Conservation (phyloP, 64 coral and sea anemone genomes). For the Acropora tenuis region DNA sequence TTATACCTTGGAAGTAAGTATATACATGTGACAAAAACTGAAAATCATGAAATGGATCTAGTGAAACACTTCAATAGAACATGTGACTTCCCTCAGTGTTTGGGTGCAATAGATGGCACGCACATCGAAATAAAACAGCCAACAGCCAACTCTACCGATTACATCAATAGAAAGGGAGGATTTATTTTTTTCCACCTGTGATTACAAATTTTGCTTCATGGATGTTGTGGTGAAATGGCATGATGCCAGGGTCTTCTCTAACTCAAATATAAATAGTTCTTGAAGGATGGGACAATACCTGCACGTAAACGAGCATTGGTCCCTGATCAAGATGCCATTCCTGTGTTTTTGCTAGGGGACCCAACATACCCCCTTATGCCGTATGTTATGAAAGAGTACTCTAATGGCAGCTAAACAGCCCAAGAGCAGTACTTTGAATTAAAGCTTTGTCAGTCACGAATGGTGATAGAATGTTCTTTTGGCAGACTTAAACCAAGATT, state of each 20-base stretch:
- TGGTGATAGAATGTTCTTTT: not conserved
- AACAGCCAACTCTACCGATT: constrained; percentile 18
- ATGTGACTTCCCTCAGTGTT: no score
- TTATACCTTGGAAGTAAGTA: no score
- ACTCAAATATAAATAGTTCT: constrained; percentile 59
- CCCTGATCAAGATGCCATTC: no score
- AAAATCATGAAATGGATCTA: constrained; percentile 41
- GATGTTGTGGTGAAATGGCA: constrained; percentile 50
- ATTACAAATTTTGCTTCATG: constrained; percentile 34
- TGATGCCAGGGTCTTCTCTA: not conserved
- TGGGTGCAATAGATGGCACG: no score
- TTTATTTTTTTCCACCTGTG: not conserved
- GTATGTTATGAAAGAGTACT: constrained; percentile 72
- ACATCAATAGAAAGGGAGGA: constrained; percentile 42
- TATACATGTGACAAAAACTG: constrained; percentile 37
- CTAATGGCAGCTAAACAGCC: constrained; percentile 43
- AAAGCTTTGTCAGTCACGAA: not conserved
- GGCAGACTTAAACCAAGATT: no score
- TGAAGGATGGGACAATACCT: not conserved
- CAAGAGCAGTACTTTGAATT: constrained; percentile 70
- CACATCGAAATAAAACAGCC: constrained; percentile 56
- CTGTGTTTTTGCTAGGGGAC: no score
- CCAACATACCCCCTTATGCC: constrained; percentile 7
- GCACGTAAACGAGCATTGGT: no score
- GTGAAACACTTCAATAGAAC: no score